Conservation (phyloP, 2,888 invertebrate genomes). For the Gisinianus flammeolus region DNA sequence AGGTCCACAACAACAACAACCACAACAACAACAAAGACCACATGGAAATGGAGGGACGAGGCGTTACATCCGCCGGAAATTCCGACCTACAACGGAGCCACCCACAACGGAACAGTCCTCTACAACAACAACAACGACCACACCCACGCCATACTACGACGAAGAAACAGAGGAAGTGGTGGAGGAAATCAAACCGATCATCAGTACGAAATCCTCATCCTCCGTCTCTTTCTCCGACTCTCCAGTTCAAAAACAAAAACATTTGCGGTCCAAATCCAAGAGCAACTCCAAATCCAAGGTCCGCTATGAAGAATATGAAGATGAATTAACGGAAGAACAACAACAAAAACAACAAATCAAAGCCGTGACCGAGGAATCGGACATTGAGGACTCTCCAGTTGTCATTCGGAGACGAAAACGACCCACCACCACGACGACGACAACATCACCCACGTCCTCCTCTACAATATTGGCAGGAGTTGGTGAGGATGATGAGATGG, state of each 20-base stretch:
- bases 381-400: background rate
- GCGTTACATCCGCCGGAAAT: conserved; percentile 18
- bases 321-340: background rate
- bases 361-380: background rate
- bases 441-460: background rate
- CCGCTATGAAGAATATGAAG: conserved; percentile 16
- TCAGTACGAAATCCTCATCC: background rate
- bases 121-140: conserved; percentile 1
- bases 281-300: background rate
- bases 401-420: background rate
- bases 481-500: conserved; percentile 2
- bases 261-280: background rate
- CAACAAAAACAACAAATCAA: no score
- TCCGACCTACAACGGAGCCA: conserved; percentile 17
- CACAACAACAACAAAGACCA: background rate
- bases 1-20: background rate
- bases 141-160: conserved; percentile 7
- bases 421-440: background rate
- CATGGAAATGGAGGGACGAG: background rate
- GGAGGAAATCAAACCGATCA: background rate
- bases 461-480: background rate
- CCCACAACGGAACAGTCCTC: background rate
- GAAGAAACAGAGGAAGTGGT: conserved; percentile 32
- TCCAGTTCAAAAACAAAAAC: background rate
- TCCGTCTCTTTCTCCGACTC: background rate